Base-by-base conservation (phyloP, 2,113 vertebrate species). In the Numenius arquata region DNA sequence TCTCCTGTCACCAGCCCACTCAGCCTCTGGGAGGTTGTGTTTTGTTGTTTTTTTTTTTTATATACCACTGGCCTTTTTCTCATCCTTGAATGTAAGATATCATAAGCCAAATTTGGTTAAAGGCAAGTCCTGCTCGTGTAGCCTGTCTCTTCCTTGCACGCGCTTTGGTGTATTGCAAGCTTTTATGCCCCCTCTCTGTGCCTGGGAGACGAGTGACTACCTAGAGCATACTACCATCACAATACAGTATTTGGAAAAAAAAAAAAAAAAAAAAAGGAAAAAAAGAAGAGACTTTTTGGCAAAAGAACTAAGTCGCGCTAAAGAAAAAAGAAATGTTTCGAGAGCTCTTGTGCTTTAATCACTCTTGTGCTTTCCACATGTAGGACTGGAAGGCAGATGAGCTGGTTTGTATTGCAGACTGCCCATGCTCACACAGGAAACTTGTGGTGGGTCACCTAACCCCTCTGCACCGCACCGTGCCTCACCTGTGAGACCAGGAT, bases 261-360 rank as follows among this genome's bases (percentile, higher is more conserved):
- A 40, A 45, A 76, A 36, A 77, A 38, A 41, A 20, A 34, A 32
- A 22, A 47, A 62, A 65, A 40, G 5, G 5, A 1, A 65, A n/a
- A 85, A 52, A 36, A 65, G 26, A 71, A 30, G 23, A 55, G 18
- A 25, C 22, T 11, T 4, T 59, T 79, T 97, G 96, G 94, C 96
- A 96, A 62, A 96, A 92, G 93, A 95, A 97, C 96, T 94, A 62
- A 96, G 92, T 79, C 95, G 58, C 0, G 0, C 62, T 40, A 12
- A 72, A 93, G 73, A 45, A 67, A 74, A 73, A 68, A 73, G 40
- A 34, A 81, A 48, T 0, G 0, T 58, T 92, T 73, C 0, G 3
- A 96, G 83, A 2, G 1, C 56, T 94, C 71, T 79, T 2, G 0
- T 83, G 79, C 78, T 90, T 89, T 29, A 55, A 92, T 74, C 0